Evolutionary conservation across 2,797 vertebrate species (phyloP).

Genomic region (Hemitrygon akajei): DNA sequence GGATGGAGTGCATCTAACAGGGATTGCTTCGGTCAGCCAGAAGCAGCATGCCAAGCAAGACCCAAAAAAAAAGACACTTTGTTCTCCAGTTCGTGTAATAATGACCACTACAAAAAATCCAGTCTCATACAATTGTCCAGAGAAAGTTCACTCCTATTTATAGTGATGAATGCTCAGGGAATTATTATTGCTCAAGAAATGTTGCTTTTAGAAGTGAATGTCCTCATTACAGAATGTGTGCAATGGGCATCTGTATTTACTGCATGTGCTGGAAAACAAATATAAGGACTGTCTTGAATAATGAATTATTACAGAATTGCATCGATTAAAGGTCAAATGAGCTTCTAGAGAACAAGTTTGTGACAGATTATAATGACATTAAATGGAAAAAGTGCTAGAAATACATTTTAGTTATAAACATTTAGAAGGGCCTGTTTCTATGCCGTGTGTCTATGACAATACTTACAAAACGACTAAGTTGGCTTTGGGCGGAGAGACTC

Average conservation of each 20-base stretch:
- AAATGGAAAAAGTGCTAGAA: neutral
- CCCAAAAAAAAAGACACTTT: neutral
- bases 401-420: neutral
- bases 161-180: too few relatives aligned
- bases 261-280: neutral
- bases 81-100: neutral
- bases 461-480: neutral
- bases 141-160: neutral
- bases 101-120: neutral
- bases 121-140: neutral
- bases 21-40: neutral
- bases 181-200: neutral
- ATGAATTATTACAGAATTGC: neutral
- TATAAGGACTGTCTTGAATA: neutral
- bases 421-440: too few relatives aligned
- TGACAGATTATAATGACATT: neutral
- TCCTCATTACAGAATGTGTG: neutral
- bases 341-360: neutral
- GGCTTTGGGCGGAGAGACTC: neutral
- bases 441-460: too few relatives aligned
- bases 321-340: neutral
- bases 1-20: neutral
- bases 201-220: neutral
- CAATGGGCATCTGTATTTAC: neutral
- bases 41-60: neutral